A percentile compares a stretch with the other conserved stretches of the same genome.
These are phyloP conservation scores for Agrochola litura DNA, from an alignment of 2,888 invertebrate genomes.

Conservation along the genomic window DNA sequence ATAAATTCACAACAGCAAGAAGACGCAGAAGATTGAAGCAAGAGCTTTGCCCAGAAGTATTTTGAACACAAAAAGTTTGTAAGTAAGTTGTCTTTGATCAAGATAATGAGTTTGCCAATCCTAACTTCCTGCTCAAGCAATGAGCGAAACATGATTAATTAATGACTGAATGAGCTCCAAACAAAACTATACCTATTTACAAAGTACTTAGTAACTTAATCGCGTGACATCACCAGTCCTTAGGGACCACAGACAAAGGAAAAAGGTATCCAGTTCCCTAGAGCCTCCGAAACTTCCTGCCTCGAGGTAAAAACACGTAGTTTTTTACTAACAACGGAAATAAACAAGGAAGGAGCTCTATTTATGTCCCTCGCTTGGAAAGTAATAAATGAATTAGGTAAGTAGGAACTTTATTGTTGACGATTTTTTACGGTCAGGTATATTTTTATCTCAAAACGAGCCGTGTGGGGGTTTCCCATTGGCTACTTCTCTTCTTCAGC, in stretches of 20 bases:
- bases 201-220: slow-evolving; percentile 1
- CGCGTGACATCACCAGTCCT: slow-evolving; percentile 29
- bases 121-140: background rate
- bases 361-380: slow-evolving; percentile 23
- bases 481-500: background rate
- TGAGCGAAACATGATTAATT: background rate
- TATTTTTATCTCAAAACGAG: background rate
- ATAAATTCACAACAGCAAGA: background rate
- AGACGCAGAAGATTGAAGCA: background rate
- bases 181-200: slow-evolving; percentile 1
- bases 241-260: slow-evolving; percentile 25
- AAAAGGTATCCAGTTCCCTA: slow-evolving; percentile 31
- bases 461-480: background rate
- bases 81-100: too few species aligned
- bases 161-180: slow-evolving; percentile 3
- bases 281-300: slow-evolving; percentile 32
- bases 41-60: background rate
- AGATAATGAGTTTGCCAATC: background rate
- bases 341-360: slow-evolving; percentile 25
- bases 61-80: background rate
- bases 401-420: slow-evolving; percentile 7
- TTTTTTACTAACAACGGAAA: slow-evolving; percentile 32
- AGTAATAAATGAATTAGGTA: slow-evolving; percentile 24
- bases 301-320: slow-evolving; percentile 26
- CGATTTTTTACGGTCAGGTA: slow-evolving; percentile 3